Evolutionary conservation across 2,797 vertebrate species (phyloP), one percentile per base, ranked within the genome.

Genomic region (Arrhamphus sclerolepis): DNA sequence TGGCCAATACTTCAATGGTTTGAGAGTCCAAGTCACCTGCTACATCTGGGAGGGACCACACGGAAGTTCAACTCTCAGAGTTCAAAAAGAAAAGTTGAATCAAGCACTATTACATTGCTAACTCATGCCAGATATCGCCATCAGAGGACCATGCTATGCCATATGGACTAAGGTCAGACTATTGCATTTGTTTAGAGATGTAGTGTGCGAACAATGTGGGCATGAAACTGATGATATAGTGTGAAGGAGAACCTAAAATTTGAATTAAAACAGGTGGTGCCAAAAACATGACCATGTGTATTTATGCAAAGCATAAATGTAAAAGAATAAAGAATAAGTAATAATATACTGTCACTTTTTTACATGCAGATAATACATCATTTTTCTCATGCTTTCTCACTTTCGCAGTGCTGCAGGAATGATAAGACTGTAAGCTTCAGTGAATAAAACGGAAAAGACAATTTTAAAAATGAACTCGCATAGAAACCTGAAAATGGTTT

Each of bases 1-100:
- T 94, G 47, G 93, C 93, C 78, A 94, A 75, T 49, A 92, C 86
- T 78, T 94, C 93, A 1, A 93, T 93, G 65, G 91, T 91, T 26
- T 90, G 92, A 26, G 92, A 90, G 65, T 94, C 93, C 76, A 92
- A 76, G 78, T 94, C 92, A 52, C 93, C 93, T 22, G 91, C 83
- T 58, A 94, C 91, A 67, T 93, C 93, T 94, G 74, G 28, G 40
- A 68, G 50, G 72, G 58, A 83, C 64, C 70, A 81, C 70, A 84
- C 41, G 58, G 65, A 71, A 62, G 53, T 48, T 68, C 19, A 68
- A 82, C 54, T 56, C 62, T 77, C 71, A 81, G 65, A 66, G 70
- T 69, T 81, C 34, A 68, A 71, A 80, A 72, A 43, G 28, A 73
- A 66, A 71, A 73, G 22, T 66, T 20, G 46, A 28, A 69, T 70